Evolutionary conservation across 2,888 invertebrate species (phyloP), one percentile per base, ranked within the genome.

Genomic region (Torymus texanus): DNA sequence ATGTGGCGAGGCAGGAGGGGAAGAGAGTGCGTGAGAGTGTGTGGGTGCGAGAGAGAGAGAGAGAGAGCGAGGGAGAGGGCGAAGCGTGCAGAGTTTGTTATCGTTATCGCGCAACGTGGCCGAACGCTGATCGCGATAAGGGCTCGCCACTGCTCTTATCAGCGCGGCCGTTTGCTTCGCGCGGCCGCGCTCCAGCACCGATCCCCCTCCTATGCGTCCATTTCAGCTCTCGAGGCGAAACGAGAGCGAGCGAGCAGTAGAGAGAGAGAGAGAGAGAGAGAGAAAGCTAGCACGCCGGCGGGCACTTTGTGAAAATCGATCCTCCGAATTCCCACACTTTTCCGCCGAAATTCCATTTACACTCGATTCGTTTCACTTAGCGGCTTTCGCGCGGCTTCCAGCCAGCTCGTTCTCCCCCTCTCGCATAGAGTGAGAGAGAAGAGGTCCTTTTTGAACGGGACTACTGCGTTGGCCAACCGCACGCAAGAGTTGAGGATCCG

Each of bases 91-190:
- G 85, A 86, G 87, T 86, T 88, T 86, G 86, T 87, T 87, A 87
- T 88, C 87, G 87, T 88, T 87, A 88, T 88, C 87, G 86, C 83
- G 82, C 86, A 61, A 71, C 86, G 87, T 86, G 87, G 87, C 86
- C 87, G 85, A 85, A 85, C 85, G 84, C 85, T 85, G 87, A 88
- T 88, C 87, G 85, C 84, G 88, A 88, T 88, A 87, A 85, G 85
- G 83, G 83, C 85, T 86, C 85, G 86, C 87, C 87, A 85, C 85
- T 84, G 86, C 84, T 86, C 87, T 87, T 87, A 87, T 87, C 87
- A 83, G 84, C 82, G 84, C 84, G 84, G 82, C 83, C 84, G 84
- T 85, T 84, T 83, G 84, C 84, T 85, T 84, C 83, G 76, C 58
- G 59, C 84, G 80, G 84, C 82, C 75, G 74, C 79, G 58, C 12